Base-by-base conservation (phyloP, 1,140 invertebrate species). In the Lerema accius region DNA sequence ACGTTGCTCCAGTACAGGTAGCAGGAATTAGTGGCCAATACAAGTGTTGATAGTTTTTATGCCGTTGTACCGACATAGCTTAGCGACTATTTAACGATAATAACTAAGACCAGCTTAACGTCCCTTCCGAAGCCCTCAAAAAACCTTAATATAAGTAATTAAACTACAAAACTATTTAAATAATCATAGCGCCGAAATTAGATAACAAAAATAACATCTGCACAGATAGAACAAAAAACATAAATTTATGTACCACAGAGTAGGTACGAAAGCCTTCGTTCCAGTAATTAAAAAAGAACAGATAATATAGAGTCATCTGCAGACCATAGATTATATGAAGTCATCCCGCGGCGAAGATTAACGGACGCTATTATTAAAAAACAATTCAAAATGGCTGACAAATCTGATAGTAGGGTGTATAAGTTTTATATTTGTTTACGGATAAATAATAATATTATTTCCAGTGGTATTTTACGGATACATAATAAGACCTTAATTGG, bases 271-370 rank as follows among this genome's bases (percentile, higher is more conserved):
- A 40, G 15, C 39, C 32, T 32, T 42, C 51, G 40, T 58, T 58
- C 53, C 15, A 14, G 53, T 58, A 58, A 58, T 58, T 46, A 51
- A 58, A 56, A 62, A 67, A 62, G 39, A 62, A 50, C 65, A 81
- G 74, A 74, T 80, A 78, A 74, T 78, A 79, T 81, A 81, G 70
- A 80, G 74, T 77, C 77, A 81, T 81, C 71, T 56, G 70, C 51
- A 49, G 67, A 62, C 72, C 71, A 81, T 75, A 79, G 76, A 79
- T 82, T 74, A 80, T 82, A 82, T 82, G 56, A 76, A 82, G 77
- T 82, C 79, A 82, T 82, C 79, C 75, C 65, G 69, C 71, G 64
- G 69, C 67, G 63, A 72, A 69, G 67, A 73, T 71, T 69, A 51
- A 61, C 70, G 50, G 67, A 64, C 71, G 71, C 71, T 64, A 71